Conservation (phyloP, 2,888 invertebrate genomes). For the Gryllus longicercus region DNA sequence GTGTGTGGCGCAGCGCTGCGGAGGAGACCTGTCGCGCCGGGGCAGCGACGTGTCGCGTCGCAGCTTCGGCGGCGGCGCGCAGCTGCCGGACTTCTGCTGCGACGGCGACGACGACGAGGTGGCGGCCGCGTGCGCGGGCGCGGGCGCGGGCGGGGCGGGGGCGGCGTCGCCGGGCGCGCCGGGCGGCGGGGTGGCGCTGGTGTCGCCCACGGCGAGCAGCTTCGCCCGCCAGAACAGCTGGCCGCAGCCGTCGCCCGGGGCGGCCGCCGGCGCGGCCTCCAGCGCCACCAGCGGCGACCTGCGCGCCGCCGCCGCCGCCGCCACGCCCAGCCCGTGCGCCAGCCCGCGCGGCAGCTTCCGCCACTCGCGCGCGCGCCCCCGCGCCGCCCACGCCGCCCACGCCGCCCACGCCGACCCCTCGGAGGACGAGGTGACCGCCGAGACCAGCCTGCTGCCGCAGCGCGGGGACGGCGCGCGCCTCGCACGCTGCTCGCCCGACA, state of each 20-base stretch:
- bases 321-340: background rate
- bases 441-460: slow-evolving; percentile 44
- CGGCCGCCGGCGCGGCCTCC: background rate
- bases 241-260: background rate
- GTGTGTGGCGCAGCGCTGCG: background rate
- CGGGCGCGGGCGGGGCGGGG: background rate
- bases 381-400: background rate
- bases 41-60: slow-evolving; percentile 36
- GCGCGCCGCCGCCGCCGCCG: slow-evolving; percentile 12
- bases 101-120: background rate
- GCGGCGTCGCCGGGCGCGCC: too few species aligned
- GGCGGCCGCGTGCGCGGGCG: background rate
- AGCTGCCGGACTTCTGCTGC: background rate
- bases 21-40: slow-evolving; percentile 24
- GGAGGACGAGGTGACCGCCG: slow-evolving; percentile 47
- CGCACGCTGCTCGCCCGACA: too few species aligned
- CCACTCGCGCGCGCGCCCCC: background rate
- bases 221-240: slow-evolving; percentile 18
- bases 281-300: slow-evolving; percentile 40
- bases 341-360: slow-evolving; percentile 11
- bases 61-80: slow-evolving; percentile 32
- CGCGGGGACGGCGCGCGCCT: background rate
- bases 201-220: background rate
- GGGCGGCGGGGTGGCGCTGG: slow-evolving; percentile 1
- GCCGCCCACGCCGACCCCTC: slow-evolving; percentile 35